Evolutionary conservation across 2,797 vertebrate genomes (phyloP), one percentile per base, ranked within the genome.

Genomic region (Notolabrus celidotus): DNA sequence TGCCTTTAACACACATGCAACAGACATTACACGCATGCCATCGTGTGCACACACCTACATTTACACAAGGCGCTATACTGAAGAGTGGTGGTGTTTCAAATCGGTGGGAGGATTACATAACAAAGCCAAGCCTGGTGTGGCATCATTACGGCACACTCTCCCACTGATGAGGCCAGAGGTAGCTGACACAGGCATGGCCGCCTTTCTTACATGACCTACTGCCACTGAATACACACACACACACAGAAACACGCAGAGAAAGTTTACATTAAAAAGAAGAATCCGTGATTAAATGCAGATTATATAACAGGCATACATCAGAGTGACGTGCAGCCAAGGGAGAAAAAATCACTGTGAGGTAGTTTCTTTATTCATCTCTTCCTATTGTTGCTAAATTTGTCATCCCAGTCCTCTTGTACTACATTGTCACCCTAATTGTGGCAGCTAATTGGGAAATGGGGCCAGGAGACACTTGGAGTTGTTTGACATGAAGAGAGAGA

Each of bases 351-450:
- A 58, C 20, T 42, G 25, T 31, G 72, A 84, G 73, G 74, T 70
- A 70, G 84, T 77, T 86, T 88, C 75, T 86, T 71, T 79, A 82
- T 76, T 79, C 74, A 60, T 86, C 82, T 77, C 71, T 82, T 89
- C 79, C 73, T 80, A 78, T 73, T 62, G 85, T 84, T 80, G 77
- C 93, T 94, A 94, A 93, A 92, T 93, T 80, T 90, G 88, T 87
- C 92, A 93, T 93, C 92, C 93, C 91, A 91, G 90, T 94, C 91
- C 93, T 93, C 92, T 84, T 93, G 93, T 90, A 91, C 92, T 93
- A 94, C 89, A 94, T 94, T 88, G 83, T 91, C 89, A 93, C 85
- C 90, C 92, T 92, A 93, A 93, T 93, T 93, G 90, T 84, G 83
- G 80, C 76, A 64, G 89, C 90, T 94, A 94, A 94, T 94, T 94